Evolutionary conservation across 1,140 invertebrate genomes (phyloP).

Genomic region (Drosophila orosa): DNA sequence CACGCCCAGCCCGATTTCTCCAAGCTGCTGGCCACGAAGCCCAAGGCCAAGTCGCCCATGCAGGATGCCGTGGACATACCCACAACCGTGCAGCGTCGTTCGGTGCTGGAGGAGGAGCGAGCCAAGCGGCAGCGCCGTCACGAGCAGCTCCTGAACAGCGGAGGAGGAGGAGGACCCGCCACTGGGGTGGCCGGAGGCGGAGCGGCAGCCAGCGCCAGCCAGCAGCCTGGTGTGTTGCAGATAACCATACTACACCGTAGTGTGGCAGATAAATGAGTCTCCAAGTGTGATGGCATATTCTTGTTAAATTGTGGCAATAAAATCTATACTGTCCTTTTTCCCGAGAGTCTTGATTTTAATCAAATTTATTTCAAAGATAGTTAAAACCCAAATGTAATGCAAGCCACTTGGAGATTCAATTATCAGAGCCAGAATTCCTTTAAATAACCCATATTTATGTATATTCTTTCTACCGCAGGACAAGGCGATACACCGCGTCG

Average conservation of each 20-base stretch:
- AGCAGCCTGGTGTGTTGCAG: slow-evolving; percentile 60
- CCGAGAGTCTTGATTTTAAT: not conserved
- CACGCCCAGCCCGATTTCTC: slow-evolving; percentile 80
- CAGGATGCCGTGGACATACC: slow-evolving; percentile 78
- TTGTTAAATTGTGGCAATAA: slow-evolving; percentile 46
- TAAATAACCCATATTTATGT: not conserved
- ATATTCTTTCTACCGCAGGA: slow-evolving; percentile 35
- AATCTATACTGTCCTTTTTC: not conserved
- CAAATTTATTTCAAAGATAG: not conserved
- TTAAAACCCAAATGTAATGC: too few species aligned
- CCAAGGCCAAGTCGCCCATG: slow-evolving; percentile 82
- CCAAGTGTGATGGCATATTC: slow-evolving; percentile 11
- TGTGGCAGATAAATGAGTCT: slow-evolving; percentile 19
- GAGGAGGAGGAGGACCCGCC: slow-evolving; percentile 18
- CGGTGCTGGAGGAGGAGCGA: slow-evolving; percentile 78
- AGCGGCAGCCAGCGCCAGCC: slow-evolving; percentile 30
- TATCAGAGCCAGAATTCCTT: not conserved
- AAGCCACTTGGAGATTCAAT: slow-evolving; percentile 12
- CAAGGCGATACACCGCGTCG: slow-evolving; percentile 79
- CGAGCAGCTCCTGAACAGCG: slow-evolving; percentile 64
- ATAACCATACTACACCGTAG: slow-evolving; percentile 57
- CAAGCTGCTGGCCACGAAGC: slow-evolving; percentile 76
- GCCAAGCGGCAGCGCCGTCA: slow-evolving; percentile 77
- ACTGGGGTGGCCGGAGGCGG: slow-evolving; percentile 23
- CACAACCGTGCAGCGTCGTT: slow-evolving; percentile 71